Evolutionary conservation across 2,113 vertebrate genomes (phyloP), one percentile per base, ranked within the genome.

Genomic region (Myotis brandtii): DNA sequence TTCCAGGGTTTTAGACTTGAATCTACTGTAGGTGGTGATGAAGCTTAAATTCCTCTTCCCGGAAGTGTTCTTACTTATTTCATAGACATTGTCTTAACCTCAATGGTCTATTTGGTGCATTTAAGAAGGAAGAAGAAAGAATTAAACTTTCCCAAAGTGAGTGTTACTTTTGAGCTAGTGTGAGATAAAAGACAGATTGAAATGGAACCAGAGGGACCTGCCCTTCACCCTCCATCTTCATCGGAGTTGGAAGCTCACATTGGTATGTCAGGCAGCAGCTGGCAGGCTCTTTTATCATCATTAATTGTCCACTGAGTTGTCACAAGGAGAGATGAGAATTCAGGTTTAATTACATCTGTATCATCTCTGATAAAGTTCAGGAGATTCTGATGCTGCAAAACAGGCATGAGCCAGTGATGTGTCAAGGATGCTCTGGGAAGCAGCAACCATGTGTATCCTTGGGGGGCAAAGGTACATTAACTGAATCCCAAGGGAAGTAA

Each of bases 241-340:
- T 84, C 0, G 7, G 90, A 92, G 86, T 12, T 79, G 79, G 97
- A 83, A 62, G 81, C 92, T 88, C 83, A 17, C 91, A 46, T 72
- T 80, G 96, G 95, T 83, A 62, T 97, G 97, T 95, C 97, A 97
- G 97, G 73, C 82, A 62, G 96, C 97, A 96, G 96, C 97, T 97
- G 96, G 96, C 94, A 91, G 89, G 69, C 94, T 96, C 97, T 96
- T 98, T 96, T 93, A 97, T 97, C 97, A 97, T 96, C 96, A 97
- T 97, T 98, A 97, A 97, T 97, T 97, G 97, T 97, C 96, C 32
- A 4, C 76, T 54, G 96, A 95, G 94, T 97, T 97, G 96, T 97
- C 95, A 96, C 82, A 83, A 94, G 96, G 96, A 96, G 91, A 94
- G 96, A 56, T 85, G 32, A 93, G 89, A 86, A 95, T 96, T 97